Base-by-base conservation (phyloP, 2,888 invertebrate genomes). In the Hipparchia semele region DNA sequence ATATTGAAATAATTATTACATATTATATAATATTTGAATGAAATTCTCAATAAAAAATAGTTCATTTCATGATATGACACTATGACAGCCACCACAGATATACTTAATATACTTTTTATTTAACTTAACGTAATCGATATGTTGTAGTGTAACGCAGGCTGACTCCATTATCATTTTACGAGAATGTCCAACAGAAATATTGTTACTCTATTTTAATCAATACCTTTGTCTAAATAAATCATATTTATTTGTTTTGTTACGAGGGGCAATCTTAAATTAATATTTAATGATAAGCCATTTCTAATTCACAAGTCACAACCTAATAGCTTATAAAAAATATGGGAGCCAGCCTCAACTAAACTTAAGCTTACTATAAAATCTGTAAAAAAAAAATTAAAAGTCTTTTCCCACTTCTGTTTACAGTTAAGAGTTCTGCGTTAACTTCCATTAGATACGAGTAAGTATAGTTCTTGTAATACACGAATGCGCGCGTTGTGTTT, bases 331-430 rank as follows among this genome's bases (percentile, higher is more conserved):
- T 58, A 58, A 58, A 56, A 58, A 33, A 54, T 8, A 74, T 51
- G 56, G 67, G 61, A 54, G 62, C 60, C 68, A 58, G 68, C 70
- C 64, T 61, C 45, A 69, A 69, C 56, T 64, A 7, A 65, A 67
- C 53, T 68, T 68, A 72, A 64, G 49, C 51, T 68, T 58, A 66
- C 49, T 49, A 59, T 58, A 59, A 51, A 68, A 2, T 68, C 71
- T 71, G 64, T 73, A 73, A 71, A 69, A 71, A 69, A 71, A 68
- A 49, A 51, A 62, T 60, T 62, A 49, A 49, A 62, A 49, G n/a
- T n/a, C n/a, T 2, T n/a, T 23, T 56, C 13, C 5, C 56, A 13
- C 8, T 23, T 13, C 8, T 7, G 7, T 13, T 13, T 13, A 58
- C 2, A 13, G 58, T 23, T 58, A 8, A 23, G 7, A 56, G 13